Conservation (phyloP, 2,888 invertebrate genomes). For the Pandemis corylana region DNA sequence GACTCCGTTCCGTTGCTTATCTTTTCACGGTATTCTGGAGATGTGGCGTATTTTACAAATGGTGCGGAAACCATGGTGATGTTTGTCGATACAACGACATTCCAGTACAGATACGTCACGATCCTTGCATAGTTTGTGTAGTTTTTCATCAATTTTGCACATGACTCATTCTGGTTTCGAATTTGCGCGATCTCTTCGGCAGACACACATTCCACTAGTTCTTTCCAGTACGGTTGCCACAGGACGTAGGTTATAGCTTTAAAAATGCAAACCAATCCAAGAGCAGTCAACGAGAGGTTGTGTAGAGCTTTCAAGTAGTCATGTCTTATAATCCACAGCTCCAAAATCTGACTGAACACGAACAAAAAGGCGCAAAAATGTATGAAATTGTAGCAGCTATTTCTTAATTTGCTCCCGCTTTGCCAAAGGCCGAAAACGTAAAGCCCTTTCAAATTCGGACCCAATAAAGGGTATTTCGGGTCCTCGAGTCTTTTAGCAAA, state of each 20-base stretch:
- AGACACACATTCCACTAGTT: slow-evolving; percentile 53
- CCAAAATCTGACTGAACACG: slow-evolving; percentile 55
- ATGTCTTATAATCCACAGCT: slow-evolving; percentile 57
- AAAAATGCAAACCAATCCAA: slow-evolving; percentile 53
- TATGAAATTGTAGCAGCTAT: slow-evolving; percentile 51
- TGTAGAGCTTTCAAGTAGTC: slow-evolving; percentile 59
- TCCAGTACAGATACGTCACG: slow-evolving; percentile 63
- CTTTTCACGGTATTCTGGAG: slow-evolving; percentile 54
- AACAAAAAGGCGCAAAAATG: slow-evolving; percentile 54
- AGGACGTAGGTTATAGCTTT: slow-evolving; percentile 57
- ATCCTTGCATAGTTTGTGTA: slow-evolving; percentile 63
- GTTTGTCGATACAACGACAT: slow-evolving; percentile 57
- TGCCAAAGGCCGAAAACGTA: slow-evolving; percentile 64
- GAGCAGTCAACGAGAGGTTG: slow-evolving; percentile 58
- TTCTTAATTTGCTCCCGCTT: slow-evolving; percentile 53
- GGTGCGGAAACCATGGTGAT: slow-evolving; percentile 56
- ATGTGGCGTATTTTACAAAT: slow-evolving; percentile 56
- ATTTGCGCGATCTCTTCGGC: slow-evolving; percentile 56
- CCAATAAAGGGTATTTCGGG: slow-evolving; percentile 63
- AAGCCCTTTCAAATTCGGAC: slow-evolving; percentile 65
- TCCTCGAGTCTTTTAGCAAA: slow-evolving; percentile 58
- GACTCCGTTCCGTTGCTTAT: slow-evolving; percentile 57
- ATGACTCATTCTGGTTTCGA: slow-evolving; percentile 46
- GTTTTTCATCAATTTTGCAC: slow-evolving; percentile 49
- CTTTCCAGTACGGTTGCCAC: slow-evolving; percentile 50